These are phyloP conservation scores for Blennius ocellaris DNA, from an alignment of 2,113 vertebrate genomes.

Conservation along the genomic window DNA sequence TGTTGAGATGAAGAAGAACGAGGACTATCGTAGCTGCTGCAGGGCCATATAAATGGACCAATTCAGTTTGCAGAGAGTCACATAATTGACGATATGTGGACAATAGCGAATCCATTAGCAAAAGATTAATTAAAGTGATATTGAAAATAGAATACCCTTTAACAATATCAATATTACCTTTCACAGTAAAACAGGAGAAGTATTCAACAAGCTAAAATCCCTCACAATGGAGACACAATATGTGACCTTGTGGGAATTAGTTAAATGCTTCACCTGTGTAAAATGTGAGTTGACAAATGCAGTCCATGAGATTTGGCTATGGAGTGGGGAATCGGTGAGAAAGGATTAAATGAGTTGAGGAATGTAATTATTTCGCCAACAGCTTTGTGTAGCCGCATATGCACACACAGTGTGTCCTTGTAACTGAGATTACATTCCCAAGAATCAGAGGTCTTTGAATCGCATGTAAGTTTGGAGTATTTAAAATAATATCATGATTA, in stretches of 20 bases:
- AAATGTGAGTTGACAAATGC: conserved; percentile 23
- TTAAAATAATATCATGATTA: too few species aligned
- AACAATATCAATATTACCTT: conserved; percentile 37
- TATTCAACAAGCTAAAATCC: conserved; percentile 13
- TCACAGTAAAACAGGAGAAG: conserved; percentile 2
- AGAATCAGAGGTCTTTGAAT: too few species aligned
- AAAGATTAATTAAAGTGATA: conserved; percentile 55
- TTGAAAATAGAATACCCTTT: conserved; percentile 31
- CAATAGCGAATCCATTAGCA: conserved; percentile 25
- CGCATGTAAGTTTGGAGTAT: too few species aligned
- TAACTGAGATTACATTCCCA: too few species aligned
- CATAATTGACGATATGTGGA: conserved; percentile 29
- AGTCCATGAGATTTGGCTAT: not conserved
- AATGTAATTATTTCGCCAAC: conserved; percentile 35
- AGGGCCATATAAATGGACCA: conserved; percentile 7
- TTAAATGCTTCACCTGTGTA: conserved; percentile 22
- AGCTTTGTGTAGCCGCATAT: not conserved
- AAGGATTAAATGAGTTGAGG: conserved; percentile 20
- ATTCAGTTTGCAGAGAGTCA: conserved; percentile 18
- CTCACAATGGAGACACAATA: conserved; percentile 8
- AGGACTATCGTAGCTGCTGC: conserved; percentile 27
- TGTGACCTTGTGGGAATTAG: conserved; percentile 36
- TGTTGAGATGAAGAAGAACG: conserved; percentile 22
- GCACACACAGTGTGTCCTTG: not conserved
- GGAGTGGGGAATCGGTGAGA: not conserved